Percentiles rank a stretch among this genome's conserved stretches.
Evolutionary conservation across 2,797 vertebrate genomes (phyloP).

Genomic region (Acipenser ruthenus): DNA sequence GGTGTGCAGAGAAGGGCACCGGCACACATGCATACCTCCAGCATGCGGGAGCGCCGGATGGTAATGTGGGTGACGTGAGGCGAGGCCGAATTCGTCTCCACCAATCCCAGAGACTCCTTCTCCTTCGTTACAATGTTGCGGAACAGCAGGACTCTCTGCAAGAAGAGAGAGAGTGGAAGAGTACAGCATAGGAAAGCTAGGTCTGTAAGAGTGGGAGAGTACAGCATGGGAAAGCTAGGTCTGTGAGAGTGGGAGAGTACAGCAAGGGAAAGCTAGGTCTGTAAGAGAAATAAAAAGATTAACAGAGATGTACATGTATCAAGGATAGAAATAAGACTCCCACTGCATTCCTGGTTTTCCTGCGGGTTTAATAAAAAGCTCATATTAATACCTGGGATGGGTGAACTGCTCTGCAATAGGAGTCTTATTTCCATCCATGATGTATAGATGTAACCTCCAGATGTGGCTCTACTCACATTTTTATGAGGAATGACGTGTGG

Average conservation of each 20-base stretch:
- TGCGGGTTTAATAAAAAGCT: too few species aligned
- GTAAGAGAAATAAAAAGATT: too few species aligned
- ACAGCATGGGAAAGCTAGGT: neutral
- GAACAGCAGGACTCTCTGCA: constrained; percentile 89
- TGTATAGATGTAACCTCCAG: too few species aligned
- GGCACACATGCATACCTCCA: constrained; percentile 67
- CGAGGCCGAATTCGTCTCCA: constrained; percentile 89
- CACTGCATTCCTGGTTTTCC: too few species aligned
- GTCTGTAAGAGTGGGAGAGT: neutral
- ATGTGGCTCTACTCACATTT: constrained; percentile 68
- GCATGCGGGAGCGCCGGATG: constrained; percentile 91
- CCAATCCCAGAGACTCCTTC: constrained; percentile 87
- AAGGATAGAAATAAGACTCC: too few species aligned
- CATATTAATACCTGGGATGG: neutral
- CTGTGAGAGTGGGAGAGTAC: neutral
- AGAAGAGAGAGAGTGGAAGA: neutral
- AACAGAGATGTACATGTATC: too few species aligned
- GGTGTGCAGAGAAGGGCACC: too few species aligned
- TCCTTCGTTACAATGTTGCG: constrained; percentile 95
- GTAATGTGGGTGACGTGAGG: constrained; percentile 96
- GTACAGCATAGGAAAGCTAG: neutral
- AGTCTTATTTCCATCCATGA: too few species aligned
- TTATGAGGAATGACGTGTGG: constrained; percentile 96
- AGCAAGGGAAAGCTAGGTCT: neutral
- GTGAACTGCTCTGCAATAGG: neutral